Percentiles rank a stretch among this genome's conserved stretches.
Conservation (phyloP, 2,797 vertebrate species). For the Hybognathus amarus region DNA sequence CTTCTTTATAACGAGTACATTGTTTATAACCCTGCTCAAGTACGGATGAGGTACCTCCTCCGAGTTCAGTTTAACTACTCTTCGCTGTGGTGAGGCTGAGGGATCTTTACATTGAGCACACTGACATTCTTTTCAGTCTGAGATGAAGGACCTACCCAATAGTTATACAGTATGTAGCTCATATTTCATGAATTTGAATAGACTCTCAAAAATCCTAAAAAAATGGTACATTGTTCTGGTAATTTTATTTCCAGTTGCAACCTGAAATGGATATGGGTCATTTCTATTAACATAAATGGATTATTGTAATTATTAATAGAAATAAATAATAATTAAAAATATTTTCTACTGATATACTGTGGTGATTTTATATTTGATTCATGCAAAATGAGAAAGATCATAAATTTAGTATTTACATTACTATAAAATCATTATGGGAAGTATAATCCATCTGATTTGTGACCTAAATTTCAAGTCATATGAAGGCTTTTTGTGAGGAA, state of each 20-base stretch:
- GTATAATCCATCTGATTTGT: background rate
- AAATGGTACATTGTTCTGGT: background rate
- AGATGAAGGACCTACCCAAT: background rate
- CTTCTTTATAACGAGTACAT: slow-evolving; percentile 93
- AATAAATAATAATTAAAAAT: background rate
- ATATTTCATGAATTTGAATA: background rate
- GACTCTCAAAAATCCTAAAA: background rate
- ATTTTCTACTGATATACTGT: background rate
- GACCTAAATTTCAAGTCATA: background rate
- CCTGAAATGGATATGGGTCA: background rate
- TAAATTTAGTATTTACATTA: background rate
- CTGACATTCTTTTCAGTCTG: background rate
- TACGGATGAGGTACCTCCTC: slow-evolving; percentile 87
- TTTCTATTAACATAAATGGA: background rate
- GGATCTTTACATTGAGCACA: background rate
- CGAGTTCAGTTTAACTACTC: slow-evolving; percentile 84
- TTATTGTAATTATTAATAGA: background rate
- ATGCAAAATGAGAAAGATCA: background rate
- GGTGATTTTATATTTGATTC: background rate
- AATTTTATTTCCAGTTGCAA: background rate
- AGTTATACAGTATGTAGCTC: background rate
- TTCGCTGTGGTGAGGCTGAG: slow-evolving; percentile 81
- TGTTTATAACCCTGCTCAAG: slow-evolving; percentile 85
- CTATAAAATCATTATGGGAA: background rate
- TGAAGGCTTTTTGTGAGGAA: background rate